Conservation (phyloP, 2,797 vertebrate genomes). For the Acestrorhynchus altus region DNA sequence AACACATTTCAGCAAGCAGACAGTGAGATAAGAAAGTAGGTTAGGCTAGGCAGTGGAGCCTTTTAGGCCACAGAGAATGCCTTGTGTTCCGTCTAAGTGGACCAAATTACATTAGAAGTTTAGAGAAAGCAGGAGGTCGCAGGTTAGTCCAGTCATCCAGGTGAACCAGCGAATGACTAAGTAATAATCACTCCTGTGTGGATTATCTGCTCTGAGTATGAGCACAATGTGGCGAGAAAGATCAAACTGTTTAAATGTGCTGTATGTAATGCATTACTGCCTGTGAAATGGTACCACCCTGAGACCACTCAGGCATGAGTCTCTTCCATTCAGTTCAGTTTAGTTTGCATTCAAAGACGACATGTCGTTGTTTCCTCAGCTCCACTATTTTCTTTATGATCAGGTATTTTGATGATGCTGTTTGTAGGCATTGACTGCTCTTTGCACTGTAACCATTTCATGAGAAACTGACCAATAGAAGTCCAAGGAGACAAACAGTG, state of each 20-base stretch:
- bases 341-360: not conserved
- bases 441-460: too few species aligned
- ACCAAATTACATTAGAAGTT: slow-evolving; percentile 14
- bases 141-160: slow-evolving; percentile 12
- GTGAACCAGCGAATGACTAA: not conserved
- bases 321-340: slow-evolving; percentile 25
- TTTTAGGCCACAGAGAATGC: slow-evolving; percentile 50
- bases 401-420: too few species aligned
- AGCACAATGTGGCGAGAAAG: not conserved
- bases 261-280: not conserved
- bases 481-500: too few species aligned
- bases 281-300: not conserved
- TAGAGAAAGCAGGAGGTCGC: slow-evolving; percentile 20
- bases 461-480: too few species aligned
- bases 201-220: not conserved
- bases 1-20: not conserved
- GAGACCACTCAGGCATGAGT: not conserved
- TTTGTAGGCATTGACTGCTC: too few species aligned
- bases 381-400: not conserved
- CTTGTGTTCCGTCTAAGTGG: slow-evolving; percentile 37
- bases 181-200: not conserved
- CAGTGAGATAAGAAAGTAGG: slow-evolving; percentile 42
- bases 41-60: slow-evolving; percentile 53
- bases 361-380: not conserved
- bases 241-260: not conserved